Evolutionary conservation across 2,888 invertebrate species (phyloP).

Genomic region (Stramonita haemastoma): DNA sequence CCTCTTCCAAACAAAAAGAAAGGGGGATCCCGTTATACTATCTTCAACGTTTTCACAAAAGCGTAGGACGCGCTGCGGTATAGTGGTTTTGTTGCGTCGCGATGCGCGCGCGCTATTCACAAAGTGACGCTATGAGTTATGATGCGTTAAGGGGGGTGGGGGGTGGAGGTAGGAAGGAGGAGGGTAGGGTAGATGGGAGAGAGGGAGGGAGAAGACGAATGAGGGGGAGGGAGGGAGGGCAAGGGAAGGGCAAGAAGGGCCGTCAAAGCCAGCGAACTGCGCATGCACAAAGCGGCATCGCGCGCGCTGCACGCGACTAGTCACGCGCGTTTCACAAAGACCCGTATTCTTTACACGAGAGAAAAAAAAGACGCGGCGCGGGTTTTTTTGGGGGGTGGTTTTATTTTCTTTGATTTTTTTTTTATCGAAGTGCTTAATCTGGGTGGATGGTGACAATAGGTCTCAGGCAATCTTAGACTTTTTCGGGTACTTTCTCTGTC

Average conservation of each 20-base stretch:
- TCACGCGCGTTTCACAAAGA: neutral
- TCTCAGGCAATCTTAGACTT: neutral
- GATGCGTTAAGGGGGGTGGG: neutral
- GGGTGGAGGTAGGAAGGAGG: neutral
- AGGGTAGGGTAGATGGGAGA: neutral
- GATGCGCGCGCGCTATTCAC: neutral
- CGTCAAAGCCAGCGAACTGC: neutral
- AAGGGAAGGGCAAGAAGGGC: neutral
- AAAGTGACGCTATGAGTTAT: neutral
- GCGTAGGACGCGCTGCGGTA: too few species aligned
- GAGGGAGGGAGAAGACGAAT: neutral
- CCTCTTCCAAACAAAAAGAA: neutral
- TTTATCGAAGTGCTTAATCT: neutral
- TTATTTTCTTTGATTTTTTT: neutral
- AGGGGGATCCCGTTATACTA: neutral
- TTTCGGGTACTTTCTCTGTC: neutral
- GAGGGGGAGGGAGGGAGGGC: neutral
- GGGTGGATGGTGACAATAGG: neutral
- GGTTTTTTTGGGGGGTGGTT: neutral
- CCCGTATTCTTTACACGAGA: neutral
- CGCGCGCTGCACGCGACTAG: neutral
- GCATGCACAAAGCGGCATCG: neutral
- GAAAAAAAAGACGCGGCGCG: too few species aligned
- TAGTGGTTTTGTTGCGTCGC: too few species aligned
- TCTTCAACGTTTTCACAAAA: too few species aligned